phyloP scores from a whole-genome alignment of 1,140 invertebrate species.

The Parapsyche elsis region DNA sequence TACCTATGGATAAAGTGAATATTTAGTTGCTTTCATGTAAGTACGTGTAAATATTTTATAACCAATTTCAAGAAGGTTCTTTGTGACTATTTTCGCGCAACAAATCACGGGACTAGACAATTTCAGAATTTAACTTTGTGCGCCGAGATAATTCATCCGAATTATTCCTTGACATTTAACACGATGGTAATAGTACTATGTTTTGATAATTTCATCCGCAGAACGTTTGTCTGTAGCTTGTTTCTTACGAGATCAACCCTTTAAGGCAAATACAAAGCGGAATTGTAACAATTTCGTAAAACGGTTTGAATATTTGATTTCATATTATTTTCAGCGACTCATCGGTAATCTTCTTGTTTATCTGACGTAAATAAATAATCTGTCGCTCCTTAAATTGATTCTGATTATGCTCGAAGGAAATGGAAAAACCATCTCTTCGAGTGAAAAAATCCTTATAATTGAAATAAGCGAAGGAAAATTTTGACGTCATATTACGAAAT shows the following conservation, averaged over 20 bases:
- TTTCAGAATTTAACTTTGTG: background rate
- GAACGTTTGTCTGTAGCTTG: background rate
- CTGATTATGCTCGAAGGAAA: constrained; percentile 20
- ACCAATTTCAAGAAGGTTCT: no score
- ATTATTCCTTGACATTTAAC: constrained; percentile 26
- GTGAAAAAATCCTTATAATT: background rate
- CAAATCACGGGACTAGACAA: background rate
- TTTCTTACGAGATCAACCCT: background rate
- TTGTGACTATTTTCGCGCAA: background rate
- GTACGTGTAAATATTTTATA: no score
- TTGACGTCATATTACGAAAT: background rate
- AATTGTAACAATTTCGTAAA: background rate
- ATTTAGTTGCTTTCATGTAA: no score
- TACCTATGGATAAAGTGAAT: no score
- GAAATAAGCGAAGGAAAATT: background rate
- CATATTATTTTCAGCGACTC: background rate
- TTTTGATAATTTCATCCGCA: constrained; percentile 23
- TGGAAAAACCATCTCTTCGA: background rate
- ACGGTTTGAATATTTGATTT: constrained; percentile 10
- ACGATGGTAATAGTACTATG: constrained; percentile 12
- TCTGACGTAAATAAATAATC: constrained; percentile 8
- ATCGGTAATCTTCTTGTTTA: constrained; percentile 18
- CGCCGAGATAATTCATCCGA: constrained; percentile 10
- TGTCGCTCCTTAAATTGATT: background rate
- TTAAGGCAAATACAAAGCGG: background rate